phyloP scores from a whole-genome alignment of 2,113 vertebrate species.

The Platichthys stellatus region DNA sequence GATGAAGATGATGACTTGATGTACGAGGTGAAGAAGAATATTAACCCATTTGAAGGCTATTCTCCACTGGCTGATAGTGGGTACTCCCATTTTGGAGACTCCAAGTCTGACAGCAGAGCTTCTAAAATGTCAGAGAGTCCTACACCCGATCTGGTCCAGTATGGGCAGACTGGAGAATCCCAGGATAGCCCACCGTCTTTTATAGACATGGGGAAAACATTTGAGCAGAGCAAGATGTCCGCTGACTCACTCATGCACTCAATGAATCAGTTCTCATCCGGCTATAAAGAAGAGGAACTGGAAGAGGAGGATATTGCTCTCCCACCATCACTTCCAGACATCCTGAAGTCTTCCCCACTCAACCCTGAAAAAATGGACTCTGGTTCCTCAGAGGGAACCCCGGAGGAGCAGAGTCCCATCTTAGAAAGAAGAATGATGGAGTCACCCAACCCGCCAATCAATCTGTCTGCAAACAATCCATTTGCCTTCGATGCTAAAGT shows the following conservation, averaged over 20 bases:
- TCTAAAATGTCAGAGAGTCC: conserved; percentile 89
- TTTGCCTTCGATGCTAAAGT: conserved; percentile 86
- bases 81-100: conserved; percentile 77
- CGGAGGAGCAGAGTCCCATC: conserved; percentile 80
- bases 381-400: conserved; percentile 81
- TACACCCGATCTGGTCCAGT: conserved; percentile 95
- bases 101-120: conserved; percentile 72
- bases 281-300: conserved; percentile 79
- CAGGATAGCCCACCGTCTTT: conserved; percentile 83
- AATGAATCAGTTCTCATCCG: conserved; percentile 81
- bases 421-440: conserved; percentile 79
- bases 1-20: conserved; percentile 80
- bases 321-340: conserved; percentile 90
- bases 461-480: conserved; percentile 80
- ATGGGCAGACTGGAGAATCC: conserved; percentile 86
- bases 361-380: conserved; percentile 83
- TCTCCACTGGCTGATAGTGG: conserved; percentile 72
- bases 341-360: conserved; percentile 93
- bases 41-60: conserved; percentile 78
- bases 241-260: conserved; percentile 83
- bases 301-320: conserved; percentile 81
- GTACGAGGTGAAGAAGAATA: conserved; percentile 78
- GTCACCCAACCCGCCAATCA: conserved; percentile 83
- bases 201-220: conserved; percentile 83
- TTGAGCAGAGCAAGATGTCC: conserved; percentile 84